A percentile compares a stretch with the other conserved stretches of the same genome.
phyloP scores from a whole-genome alignment of 1,140 invertebrate species.

The Drosophila varians region DNA sequence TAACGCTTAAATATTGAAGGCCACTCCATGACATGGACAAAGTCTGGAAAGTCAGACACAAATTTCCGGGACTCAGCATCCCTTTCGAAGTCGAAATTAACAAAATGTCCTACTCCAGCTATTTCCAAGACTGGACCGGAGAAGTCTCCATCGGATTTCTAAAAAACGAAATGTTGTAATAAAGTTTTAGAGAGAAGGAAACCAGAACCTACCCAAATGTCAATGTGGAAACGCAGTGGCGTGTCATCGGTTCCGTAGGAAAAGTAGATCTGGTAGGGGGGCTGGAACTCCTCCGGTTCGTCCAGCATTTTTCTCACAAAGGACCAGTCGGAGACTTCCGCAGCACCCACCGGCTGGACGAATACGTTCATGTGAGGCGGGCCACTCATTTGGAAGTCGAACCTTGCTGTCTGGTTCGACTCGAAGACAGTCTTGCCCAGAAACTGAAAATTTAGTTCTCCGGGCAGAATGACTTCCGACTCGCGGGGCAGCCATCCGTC shows the following conservation, averaged over 20 bases:
- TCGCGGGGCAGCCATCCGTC: constrained; percentile 53
- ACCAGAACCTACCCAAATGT: constrained; percentile 84
- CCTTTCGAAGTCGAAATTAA: constrained; percentile 23
- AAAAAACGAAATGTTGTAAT: not conserved
- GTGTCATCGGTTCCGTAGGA: constrained; percentile 84
- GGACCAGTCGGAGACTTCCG: constrained; percentile 86
- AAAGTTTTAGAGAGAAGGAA: not conserved
- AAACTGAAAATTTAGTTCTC: constrained; percentile 18
- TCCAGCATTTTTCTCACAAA: constrained; percentile 85
- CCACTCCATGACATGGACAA: constrained; percentile 31
- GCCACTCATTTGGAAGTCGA: constrained; percentile 84
- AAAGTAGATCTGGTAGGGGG: constrained; percentile 85
- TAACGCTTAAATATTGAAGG: constrained; percentile 32
- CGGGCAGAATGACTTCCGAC: constrained; percentile 41
- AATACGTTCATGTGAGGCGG: constrained; percentile 89
- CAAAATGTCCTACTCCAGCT: constrained; percentile 36
- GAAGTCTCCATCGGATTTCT: constrained; percentile 81
- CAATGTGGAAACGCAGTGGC: constrained; percentile 86
- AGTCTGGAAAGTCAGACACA: constrained; percentile 22
- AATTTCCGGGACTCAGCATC: constrained; percentile 7
- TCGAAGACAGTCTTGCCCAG: constrained; percentile 49
- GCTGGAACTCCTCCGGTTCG: constrained; percentile 84
- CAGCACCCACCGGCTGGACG: constrained; percentile 86
- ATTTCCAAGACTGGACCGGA: constrained; percentile 42
- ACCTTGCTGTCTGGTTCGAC: constrained; percentile 25